Evolutionary conservation across 2,888 invertebrate species (phyloP), one percentile per base, ranked within the genome.

Genomic region (Cheilosia vulpina): DNA sequence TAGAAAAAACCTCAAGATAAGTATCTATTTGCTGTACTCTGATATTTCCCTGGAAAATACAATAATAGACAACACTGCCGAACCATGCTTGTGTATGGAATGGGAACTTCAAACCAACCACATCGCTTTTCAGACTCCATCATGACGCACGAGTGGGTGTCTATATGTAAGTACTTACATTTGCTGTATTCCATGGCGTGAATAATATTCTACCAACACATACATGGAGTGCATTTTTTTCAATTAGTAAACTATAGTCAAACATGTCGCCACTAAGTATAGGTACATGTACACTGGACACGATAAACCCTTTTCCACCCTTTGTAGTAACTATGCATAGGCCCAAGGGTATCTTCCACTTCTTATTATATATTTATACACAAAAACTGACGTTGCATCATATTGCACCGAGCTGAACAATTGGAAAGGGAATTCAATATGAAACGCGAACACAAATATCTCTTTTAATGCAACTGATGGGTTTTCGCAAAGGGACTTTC

Each of bases 381-480:
- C 4, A 27, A 34, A n/a, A n/a, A 9, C 19, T 21, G 69, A 11
- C 53, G 47, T 38, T 53, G 34, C 34, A 68, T 43, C n/a, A 34
- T 45, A 24, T 21, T 50, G 15, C 34, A 60, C 5, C 50, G 34
- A 63, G 58, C 17, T 17, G 47, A 38, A 77, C 77, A 72, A 66
- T 71, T 72, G 71, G 66, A 55, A 82, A 78, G 66, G 63, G 66
- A 82, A 78, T 82, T 82, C 66, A 82, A 82, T 68, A 52, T 81
- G 77, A 71, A 76, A 71, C 69, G 63, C 69, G 76, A 69, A 55
- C 27, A 43, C 58, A 66, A 41, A 57, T 69, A 69, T 55, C 24
- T 57, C 57, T 24, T 60, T 81, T 65, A 43, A 34, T 47, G 43
- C 17, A 58, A 55, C 62, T 71, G 69, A 62, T 58, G 66, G 63